Conservation (phyloP, 2,888 invertebrate species). For the Alloscopus bannaensis region DNA sequence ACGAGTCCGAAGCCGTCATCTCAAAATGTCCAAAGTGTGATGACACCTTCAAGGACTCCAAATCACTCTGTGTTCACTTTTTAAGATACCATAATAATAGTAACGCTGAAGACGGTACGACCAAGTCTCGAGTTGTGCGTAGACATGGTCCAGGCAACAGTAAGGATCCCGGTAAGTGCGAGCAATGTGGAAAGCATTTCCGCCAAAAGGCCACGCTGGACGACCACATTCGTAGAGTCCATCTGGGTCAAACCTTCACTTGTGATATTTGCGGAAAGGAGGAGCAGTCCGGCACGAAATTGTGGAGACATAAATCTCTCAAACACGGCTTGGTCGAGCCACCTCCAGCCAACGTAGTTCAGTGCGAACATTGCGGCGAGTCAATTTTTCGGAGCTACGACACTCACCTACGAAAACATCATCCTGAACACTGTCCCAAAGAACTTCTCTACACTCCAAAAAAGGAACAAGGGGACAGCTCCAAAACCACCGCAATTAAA, state of each 20-base stretch:
- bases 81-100: too few relatives aligned
- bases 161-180: background rate
- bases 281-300: background rate
- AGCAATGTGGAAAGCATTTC: conserved; percentile 1
- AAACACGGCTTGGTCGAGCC: background rate
- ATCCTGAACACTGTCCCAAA: conserved; percentile 1
- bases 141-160: too few relatives aligned
- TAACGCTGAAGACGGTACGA: too few relatives aligned
- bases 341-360: background rate
- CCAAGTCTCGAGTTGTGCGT: too few relatives aligned
- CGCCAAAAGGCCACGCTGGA: background rate
- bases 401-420: background rate
- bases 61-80: too few relatives aligned
- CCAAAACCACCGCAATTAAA: background rate
- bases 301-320: conserved; percentile 9
- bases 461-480: background rate
- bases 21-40: too few relatives aligned
- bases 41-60: too few relatives aligned
- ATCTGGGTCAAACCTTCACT: background rate
- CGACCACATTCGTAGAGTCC: conserved; percentile 6
- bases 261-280: conserved; percentile 10
- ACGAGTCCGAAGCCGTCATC: too few relatives aligned
- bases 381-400: background rate
- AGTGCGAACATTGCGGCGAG: conserved; percentile 1
- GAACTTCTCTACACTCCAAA: background rate